These are phyloP conservation scores for Anolis apletophallus DNA, from an alignment of 2,797 vertebrate species.

Conservation along the genomic window DNA sequence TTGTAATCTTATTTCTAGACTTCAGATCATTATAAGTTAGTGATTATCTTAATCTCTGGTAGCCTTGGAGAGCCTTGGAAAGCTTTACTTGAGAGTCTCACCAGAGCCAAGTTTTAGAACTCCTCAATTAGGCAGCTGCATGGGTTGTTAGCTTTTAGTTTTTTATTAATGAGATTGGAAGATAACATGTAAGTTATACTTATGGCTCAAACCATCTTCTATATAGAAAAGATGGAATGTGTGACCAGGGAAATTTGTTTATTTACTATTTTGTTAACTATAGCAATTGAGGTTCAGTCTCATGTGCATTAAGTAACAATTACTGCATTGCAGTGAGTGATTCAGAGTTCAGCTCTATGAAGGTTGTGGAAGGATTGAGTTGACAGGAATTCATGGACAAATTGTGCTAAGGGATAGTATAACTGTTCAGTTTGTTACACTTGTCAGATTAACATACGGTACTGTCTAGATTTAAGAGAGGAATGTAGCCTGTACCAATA, in stretches of 20 bases:
- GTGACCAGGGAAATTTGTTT: background rate
- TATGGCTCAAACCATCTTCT: background rate
- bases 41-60: background rate
- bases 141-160: background rate
- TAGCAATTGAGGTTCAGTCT: background rate
- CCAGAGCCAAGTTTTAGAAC: background rate
- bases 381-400: background rate
- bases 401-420: background rate
- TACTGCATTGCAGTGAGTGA: background rate
- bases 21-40: background rate
- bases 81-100: background rate
- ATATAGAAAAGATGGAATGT: background rate
- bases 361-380: background rate
- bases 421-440: background rate
- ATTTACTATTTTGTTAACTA: background rate
- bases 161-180: background rate
- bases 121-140: background rate
- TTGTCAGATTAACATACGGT: background rate
- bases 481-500: background rate
- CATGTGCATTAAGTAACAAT: background rate
- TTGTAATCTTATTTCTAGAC: background rate
- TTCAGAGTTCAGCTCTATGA: background rate
- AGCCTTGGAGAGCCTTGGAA: background rate
- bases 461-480: background rate
- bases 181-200: background rate